Base-by-base conservation (phyloP, 1,140 invertebrate genomes). In the Notospermus geniculatus region DNA sequence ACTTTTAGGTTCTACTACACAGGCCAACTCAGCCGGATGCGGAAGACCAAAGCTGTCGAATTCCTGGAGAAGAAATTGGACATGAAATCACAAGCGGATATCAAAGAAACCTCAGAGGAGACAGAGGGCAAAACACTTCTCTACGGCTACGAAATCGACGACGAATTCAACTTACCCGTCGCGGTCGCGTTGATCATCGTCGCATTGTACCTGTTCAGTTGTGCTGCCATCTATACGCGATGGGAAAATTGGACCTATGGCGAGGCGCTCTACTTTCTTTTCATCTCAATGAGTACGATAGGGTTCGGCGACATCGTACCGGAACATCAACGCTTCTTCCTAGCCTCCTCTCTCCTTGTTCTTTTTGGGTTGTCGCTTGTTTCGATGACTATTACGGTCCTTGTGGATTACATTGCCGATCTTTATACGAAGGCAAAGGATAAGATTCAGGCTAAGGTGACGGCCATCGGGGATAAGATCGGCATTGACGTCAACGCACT, bases 201-300 rank as follows among this genome's bases (percentile, higher is more conserved):
- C 23, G 73, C 94, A 0, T 70, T 87, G 0, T 97, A 97, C 77
- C 92, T 96, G 13, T 86, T 94, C 52, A 77, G 89, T 43, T 93
- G 94, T 1, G 90, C 91, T 0, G 82, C 87, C 0, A 82, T 91
- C 1, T 95, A 93, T 72, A 87, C 85, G 4, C 22, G 64, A 5
- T 80, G 74, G 71, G 78, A 79, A 65, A 85, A 89, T 53, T 98
- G 95, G 95, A 89, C 86, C 36, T 86, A 93, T 22, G 81, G 97
- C 15, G 94, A 97, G 71, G 91, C 92, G 27, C 90, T 91, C 62
- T 97, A 94, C 80, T 97, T 97, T 76, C 94, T 93, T 71, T 96
- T 95, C 82, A 93, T 93, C 28, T 93, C 86, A 2, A 73, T 87
- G 32, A 79, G 73, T 54, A 83, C 82, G 1, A 82, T 83, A 36